Conservation (phyloP, 1,140 invertebrate genomes). For the Sitobion miscanthi region DNA sequence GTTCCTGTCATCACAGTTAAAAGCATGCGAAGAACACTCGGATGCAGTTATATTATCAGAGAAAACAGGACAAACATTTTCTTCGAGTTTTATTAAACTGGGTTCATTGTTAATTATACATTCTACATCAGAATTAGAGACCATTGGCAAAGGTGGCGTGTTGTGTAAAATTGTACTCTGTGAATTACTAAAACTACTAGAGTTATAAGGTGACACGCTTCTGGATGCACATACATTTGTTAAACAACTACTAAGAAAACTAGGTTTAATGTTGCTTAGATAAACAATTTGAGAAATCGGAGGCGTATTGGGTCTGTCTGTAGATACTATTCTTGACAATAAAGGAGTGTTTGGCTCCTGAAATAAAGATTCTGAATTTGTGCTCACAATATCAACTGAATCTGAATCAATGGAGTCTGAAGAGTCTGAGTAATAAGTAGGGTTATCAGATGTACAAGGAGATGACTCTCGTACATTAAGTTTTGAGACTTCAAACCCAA, state of each 20-base stretch:
- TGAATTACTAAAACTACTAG: constrained; percentile 56
- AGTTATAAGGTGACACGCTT: constrained; percentile 53
- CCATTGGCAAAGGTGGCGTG: constrained; percentile 34
- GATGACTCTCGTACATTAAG: constrained; percentile 37
- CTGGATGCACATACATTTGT: constrained; percentile 34
- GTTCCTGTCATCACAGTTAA: constrained; percentile 51
- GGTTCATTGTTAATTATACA: constrained; percentile 50
- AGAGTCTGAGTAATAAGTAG: constrained; percentile 45
- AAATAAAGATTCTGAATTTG: constrained; percentile 34
- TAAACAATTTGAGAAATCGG: constrained; percentile 49
- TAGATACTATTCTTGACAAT: constrained; percentile 39
- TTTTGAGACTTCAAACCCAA: constrained; percentile 28
- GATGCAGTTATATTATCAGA: constrained; percentile 56
- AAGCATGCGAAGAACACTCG: constrained; percentile 57
- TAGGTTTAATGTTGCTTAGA: constrained; percentile 42
- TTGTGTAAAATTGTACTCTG: constrained; percentile 53
- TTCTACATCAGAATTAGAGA: constrained; percentile 51
- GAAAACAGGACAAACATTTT: constrained; percentile 51
- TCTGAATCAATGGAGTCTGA: constrained; percentile 37
- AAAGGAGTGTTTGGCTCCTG: constrained; percentile 15
- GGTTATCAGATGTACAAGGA: constrained; percentile 43
- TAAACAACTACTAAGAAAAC: constrained; percentile 28
- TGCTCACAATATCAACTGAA: constrained; percentile 41
- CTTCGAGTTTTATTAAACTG: constrained; percentile 51
- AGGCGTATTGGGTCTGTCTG: not conserved